phyloP scores from a whole-genome alignment of 2,113 vertebrate species.

The Peromyscus polionotus region DNA sequence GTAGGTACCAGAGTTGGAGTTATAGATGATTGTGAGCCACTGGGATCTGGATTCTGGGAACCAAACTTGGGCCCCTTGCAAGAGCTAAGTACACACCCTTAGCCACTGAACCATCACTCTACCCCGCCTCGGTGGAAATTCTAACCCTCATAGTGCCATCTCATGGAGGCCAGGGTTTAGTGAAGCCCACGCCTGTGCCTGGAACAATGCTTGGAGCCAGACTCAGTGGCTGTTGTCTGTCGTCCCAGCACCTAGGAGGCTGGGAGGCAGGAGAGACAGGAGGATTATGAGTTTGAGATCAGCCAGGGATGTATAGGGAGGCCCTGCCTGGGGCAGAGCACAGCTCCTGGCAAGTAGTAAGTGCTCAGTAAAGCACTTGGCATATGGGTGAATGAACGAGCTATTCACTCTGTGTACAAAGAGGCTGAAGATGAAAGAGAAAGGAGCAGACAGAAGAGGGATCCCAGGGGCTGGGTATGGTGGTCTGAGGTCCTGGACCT shows the following conservation, averaged over 20 bases:
- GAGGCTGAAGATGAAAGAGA: not conserved
- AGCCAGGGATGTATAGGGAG: not conserved
- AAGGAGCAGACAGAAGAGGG: too few species aligned
- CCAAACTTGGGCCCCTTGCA: not conserved
- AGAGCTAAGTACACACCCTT: not conserved
- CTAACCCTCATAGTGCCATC: fast-evolving
- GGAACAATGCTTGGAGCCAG: not conserved
- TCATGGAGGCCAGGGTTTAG: not conserved
- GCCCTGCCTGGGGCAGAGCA: not conserved
- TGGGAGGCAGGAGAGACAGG: not conserved
- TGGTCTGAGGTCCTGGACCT: not conserved
- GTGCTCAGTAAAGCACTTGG: not conserved
- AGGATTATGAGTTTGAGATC: not conserved
- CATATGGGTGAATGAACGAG: not conserved
- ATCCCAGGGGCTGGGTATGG: fast-evolving
- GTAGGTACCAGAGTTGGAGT: not conserved
- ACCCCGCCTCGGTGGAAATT: not conserved
- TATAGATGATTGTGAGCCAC: not conserved
- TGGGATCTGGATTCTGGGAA: not conserved
- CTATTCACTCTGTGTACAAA: not conserved
- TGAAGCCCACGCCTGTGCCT: not conserved
- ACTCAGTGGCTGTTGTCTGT: too few species aligned
- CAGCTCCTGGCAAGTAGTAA: not conserved
- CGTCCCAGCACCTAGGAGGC: not conserved
- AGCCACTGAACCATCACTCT: not conserved